These are phyloP conservation scores for Hermodice carunculata DNA, from an alignment of 2,888 invertebrate genomes.

Conservation along the genomic window DNA sequence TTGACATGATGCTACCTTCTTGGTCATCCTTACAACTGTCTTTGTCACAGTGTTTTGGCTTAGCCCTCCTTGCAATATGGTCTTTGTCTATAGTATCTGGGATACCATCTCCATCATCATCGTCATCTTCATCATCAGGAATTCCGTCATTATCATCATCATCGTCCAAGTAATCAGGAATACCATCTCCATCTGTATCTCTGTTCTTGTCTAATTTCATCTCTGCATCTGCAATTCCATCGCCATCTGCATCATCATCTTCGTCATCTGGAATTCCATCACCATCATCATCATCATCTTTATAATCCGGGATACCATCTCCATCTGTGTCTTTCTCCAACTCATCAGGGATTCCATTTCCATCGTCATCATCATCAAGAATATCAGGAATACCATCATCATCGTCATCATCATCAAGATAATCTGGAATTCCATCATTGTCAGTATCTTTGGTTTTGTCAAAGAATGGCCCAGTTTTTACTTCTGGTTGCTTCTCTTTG, in stretches of 20 bases:
- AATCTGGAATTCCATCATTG: conserved; percentile 60
- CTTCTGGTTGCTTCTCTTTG: conserved; percentile 28
- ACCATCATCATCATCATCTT: conserved; percentile 51
- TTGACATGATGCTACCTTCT: no score
- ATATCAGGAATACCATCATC: conserved; percentile 50
- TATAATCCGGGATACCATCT: conserved; percentile 54
- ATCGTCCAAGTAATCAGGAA: conserved; percentile 43
- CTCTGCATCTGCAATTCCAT: no score
- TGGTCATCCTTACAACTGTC: no score
- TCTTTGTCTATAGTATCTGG: conserved; percentile 50
- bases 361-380: conserved; percentile 49
- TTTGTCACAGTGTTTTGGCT: no score
- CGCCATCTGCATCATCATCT: conserved; percentile 37
- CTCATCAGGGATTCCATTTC: conserved; percentile 52
- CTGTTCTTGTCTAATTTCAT: no score
- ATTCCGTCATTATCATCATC: conserved; percentile 60
- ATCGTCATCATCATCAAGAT: conserved; percentile 53
- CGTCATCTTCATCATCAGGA: conserved; percentile 44
- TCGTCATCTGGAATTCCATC: conserved; percentile 54
- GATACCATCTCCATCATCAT: conserved; percentile 53
- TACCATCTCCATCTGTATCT: conserved; percentile 48
- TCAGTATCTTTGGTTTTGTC: conserved; percentile 26
- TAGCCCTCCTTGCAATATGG: no score
- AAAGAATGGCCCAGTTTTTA: no score
- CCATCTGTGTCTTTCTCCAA: conserved; percentile 53